These are phyloP conservation scores for Limnephilus auricula DNA, from an alignment of 2,888 invertebrate species.

Conservation along the genomic window DNA sequence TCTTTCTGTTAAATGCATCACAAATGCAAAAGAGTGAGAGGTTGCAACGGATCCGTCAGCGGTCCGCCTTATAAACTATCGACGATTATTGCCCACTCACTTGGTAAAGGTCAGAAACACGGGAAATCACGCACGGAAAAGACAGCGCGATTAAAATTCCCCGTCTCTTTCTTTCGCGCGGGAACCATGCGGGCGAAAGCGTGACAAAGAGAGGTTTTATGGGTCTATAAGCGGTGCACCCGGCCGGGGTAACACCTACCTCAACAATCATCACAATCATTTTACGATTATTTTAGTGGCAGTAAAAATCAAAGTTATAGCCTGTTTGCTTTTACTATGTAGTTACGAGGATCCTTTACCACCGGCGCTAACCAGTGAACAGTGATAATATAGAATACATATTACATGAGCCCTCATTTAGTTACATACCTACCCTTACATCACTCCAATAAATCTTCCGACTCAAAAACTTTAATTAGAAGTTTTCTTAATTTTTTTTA, in stretches of 20 bases:
- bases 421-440: background rate
- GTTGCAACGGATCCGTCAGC: background rate
- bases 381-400: background rate
- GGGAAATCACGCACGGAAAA: conserved; percentile 56
- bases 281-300: conserved; percentile 79
- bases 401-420: background rate
- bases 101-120: conserved; percentile 61
- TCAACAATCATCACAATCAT: conserved; percentile 66
- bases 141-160: conserved; percentile 10
- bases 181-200: conserved; percentile 4
- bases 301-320: conserved; percentile 80
- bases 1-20: background rate
- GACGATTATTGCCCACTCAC: conserved; percentile 55
- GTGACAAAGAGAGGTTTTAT: conserved; percentile 25
- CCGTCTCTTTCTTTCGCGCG: conserved; percentile 51
- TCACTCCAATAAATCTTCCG: background rate
- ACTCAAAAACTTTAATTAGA: background rate
- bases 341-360: conserved; percentile 47
- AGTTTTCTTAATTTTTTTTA: too few relatives aligned
- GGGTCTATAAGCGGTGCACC: background rate
- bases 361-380: conserved; percentile 34
- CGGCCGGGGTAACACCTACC: conserved; percentile 55
- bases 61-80: conserved; percentile 62
- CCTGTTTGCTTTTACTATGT: conserved; percentile 73
- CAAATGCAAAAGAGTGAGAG: background rate